Base-by-base conservation (phyloP, 2,797 vertebrate genomes). In the Lutra lutra region DNA sequence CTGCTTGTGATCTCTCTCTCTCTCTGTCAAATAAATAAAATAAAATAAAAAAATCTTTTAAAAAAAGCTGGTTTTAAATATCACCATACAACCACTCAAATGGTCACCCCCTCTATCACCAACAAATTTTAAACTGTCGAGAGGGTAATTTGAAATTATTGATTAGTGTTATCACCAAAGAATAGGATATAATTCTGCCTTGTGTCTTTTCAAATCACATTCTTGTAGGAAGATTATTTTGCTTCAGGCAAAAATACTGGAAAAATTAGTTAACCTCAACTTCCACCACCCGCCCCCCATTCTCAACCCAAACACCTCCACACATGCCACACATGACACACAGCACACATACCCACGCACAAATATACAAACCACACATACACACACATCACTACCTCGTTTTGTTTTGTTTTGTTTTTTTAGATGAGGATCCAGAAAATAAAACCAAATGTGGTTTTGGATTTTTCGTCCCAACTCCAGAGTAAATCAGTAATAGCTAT, bases 181-280 rank as follows among this genome's bases (percentile, higher is more conserved):
- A 25, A 40, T 40, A 75, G 83, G 35, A 35, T 62, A 46, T 13
- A 80, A 18, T 35, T 77, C 54, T 94, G 35, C 54, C 23, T 85
- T 82, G 12, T 80, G 66, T 88, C 35, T 96, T 73, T 89, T 48
- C 13, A 91, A 97, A 86, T 95, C 79, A 78, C 4, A 29, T 73
- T 86, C 46, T 62, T 29, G 13, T 86, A 77, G 43, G 29, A 79
- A 77, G 27, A 93, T 82, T 73, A 75, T 86, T 93, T 90, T 84
- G 29, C 73, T 89, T 89, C 18, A 78, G 18, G 48, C 5, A 29
- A n/a, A 89, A 79, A 83, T 51, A 89, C 5, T 38, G 21, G 64
- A 51, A 96, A 94, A 93, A 85, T 5, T 56, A 85, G 35, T 48
- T 87, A 90, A 64, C 18, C 70, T 32, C 46, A 60, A 70, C 14